These are phyloP conservation scores for Rhagoletis zephyria DNA, from an alignment of 1,140 invertebrate species.

Conservation along the genomic window DNA sequence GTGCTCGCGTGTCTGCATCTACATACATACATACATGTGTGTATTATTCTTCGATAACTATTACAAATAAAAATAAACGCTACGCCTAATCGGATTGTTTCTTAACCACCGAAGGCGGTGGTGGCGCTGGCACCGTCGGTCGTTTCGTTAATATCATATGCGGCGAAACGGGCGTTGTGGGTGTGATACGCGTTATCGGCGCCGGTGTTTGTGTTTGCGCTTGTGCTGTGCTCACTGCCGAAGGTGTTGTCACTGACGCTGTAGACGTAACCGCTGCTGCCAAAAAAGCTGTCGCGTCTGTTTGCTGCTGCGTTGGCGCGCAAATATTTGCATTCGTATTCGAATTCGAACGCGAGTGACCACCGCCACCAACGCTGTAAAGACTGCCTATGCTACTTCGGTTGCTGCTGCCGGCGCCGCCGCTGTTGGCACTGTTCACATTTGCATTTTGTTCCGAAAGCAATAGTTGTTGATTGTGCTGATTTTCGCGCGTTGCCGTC, in stretches of 20 bases:
- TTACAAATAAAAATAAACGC: conserved; percentile 27
- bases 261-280: conserved; percentile 18
- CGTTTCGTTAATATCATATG: conserved; percentile 70
- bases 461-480: conserved; percentile 39
- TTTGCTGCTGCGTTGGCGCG: conserved; percentile 12
- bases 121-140: conserved; percentile 70
- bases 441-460: conserved; percentile 45
- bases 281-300: not conserved
- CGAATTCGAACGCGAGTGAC: conserved; percentile 33
- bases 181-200: conserved; percentile 58
- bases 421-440: not conserved
- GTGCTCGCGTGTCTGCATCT: not conserved
- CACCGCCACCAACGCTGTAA: conserved; percentile 10
- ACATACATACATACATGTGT: not conserved
- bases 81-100: conserved; percentile 55
- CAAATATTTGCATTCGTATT: conserved; percentile 54
- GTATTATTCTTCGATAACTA: not conserved
- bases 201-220: conserved; percentile 41
- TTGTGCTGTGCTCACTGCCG: conserved; percentile 56
- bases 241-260: conserved; percentile 35
- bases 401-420: not conserved
- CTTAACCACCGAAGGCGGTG: conserved; percentile 61
- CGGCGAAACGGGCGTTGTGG: conserved; percentile 69
- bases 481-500: conserved; percentile 14
- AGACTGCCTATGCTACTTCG: conserved; percentile 9